These are phyloP conservation scores for Indicator indicator DNA, from an alignment of 2,113 vertebrate species.

Conservation along the genomic window DNA sequence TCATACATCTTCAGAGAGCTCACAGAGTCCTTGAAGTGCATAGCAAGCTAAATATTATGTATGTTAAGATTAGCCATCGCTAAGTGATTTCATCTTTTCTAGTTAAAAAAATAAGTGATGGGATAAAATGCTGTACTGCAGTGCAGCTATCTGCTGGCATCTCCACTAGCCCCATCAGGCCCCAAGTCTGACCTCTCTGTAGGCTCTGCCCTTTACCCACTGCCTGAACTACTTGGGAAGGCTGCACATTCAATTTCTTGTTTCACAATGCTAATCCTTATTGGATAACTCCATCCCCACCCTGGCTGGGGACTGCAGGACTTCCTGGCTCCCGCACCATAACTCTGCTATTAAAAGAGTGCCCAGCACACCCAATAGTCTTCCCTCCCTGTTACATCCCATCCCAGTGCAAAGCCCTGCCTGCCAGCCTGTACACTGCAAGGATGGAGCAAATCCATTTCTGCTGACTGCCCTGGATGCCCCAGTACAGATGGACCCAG, in stretches of 20 bases:
- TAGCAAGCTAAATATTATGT: background rate
- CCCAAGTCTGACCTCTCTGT: background rate
- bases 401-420: accelerated
- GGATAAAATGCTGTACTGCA: background rate
- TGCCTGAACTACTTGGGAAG: background rate
- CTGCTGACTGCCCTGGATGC: background rate
- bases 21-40: background rate
- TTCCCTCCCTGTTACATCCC: too few relatives aligned
- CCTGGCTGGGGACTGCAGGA: background rate
- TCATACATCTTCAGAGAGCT: background rate
- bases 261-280: accelerated
- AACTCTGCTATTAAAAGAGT: background rate
- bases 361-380: background rate
- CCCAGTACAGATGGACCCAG: background rate
- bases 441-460: background rate
- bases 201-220: background rate
- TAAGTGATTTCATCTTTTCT: background rate
- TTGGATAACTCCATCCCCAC: accelerated
- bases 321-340: background rate
- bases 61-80: background rate
- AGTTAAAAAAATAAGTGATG: background rate
- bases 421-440: background rate
- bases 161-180: background rate
- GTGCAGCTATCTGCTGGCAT: accelerated
- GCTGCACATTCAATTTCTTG: background rate